Percentiles rank a stretch among this genome's conserved stretches.
Conservation (phyloP, 2,113 vertebrate genomes). For the Psophia crepitans region DNA sequence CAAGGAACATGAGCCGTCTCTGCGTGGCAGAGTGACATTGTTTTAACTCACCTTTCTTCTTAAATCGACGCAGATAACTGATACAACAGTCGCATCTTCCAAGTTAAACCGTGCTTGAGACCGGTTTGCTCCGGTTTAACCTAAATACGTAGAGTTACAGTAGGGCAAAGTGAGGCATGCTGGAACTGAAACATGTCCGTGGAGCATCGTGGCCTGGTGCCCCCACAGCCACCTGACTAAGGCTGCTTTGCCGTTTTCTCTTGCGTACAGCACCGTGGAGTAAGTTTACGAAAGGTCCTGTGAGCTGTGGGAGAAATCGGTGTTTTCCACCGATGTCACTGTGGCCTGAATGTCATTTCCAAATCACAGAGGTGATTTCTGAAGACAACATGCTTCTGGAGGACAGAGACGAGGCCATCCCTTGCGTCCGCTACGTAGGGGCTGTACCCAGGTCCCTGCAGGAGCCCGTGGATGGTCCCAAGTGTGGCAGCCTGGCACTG, state of each 20-base stretch:
- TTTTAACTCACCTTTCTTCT: neutral
- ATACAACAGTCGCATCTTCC: neutral
- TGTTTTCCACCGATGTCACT: fast-evolving
- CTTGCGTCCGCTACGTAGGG: neutral
- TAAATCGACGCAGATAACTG: neutral
- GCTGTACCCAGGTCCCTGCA: neutral
- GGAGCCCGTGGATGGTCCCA: neutral
- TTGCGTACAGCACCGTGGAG: neutral
- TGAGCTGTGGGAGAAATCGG: neutral
- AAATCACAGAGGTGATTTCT: neutral
- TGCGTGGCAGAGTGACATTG: neutral
- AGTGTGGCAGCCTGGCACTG: neutral
- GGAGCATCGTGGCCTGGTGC: too few relatives aligned
- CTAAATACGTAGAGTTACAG: too few relatives aligned
- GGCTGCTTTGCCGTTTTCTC: neutral
- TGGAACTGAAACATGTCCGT: fast-evolving
- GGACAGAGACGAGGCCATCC: neutral
- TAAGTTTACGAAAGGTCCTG: neutral
- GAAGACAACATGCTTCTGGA: neutral
- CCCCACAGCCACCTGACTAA: neutral
- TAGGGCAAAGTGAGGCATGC: neutral
- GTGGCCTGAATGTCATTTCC: neutral
- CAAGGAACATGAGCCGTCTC: neutral
- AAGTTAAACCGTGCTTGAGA: neutral
- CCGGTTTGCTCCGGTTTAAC: neutral